Evolutionary conservation across 2,113 vertebrate species (phyloP), one percentile per base, ranked within the genome.

Genomic region (Oreochromis tanganicae): DNA sequence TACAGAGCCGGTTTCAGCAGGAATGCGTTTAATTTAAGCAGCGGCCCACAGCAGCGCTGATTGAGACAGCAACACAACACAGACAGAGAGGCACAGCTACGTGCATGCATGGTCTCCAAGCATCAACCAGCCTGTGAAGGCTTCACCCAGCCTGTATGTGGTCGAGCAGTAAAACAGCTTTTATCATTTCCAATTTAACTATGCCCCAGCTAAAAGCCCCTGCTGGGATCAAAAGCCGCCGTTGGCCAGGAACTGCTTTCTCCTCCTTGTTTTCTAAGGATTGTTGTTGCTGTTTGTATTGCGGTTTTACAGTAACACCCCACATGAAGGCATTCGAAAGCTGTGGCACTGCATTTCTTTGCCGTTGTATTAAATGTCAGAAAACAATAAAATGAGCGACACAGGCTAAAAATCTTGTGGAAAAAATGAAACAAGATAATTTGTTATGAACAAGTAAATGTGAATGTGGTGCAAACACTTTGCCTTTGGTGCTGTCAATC

Each of bases 101-200:
- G 80, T 85, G 91, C 80, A 78, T 68, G 61, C 80, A 83, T 52
- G 27, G 78, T 85, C 55, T 87, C 86, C 68, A 82, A 87, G 84
- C 92, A 83, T 83, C 81, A 81, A 89, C 80, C 88, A 50, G 82
- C 87, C 38, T 83, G 56, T 87, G 71, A 83, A 81, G 87, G 91
- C 85, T 90, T 95, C 89, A 82, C 68, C 73, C 79, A n/a, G 92
- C 84, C 83, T 85, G 88, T 93, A 93, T 94, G 94, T 90, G 90
- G 89, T 87, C 41, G 21, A 81, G 88, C 89, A 91, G 89, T 95
- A 93, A 96, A 96, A 94, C 73, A 21, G 79, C 91, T 95, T 96
- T 95, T 96, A 95, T 94, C 89, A 94, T 94, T 92, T 94, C 85
- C 88, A 91, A 93, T 95, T 95, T 94, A 93, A 95, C 81, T 83